These are phyloP conservation scores for Melopsittacus undulatus DNA, from an alignment of 2,797 vertebrate genomes.

Conservation along the genomic window DNA sequence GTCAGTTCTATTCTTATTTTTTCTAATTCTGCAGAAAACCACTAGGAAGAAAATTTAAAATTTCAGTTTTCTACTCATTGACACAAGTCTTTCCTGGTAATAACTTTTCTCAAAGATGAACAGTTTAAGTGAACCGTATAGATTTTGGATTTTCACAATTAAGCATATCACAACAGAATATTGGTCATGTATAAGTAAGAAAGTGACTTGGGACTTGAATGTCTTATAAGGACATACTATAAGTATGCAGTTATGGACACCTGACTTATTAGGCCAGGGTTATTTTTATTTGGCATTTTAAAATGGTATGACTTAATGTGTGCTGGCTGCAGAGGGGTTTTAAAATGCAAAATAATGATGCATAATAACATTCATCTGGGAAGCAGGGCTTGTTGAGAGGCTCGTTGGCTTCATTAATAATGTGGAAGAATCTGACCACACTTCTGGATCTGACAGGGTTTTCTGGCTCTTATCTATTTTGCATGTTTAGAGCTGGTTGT, in stretches of 20 bases:
- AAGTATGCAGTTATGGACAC: not conserved
- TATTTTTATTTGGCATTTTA: not conserved
- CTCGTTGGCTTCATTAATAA: not conserved
- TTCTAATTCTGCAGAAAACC: not conserved
- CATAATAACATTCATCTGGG: not conserved
- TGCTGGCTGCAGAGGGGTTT: not conserved
- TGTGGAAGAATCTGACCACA: not conserved
- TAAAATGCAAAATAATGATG: not conserved
- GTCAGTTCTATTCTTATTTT: not conserved
- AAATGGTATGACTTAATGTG: not conserved
- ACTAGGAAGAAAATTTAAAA: not conserved
- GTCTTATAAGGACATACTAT: not conserved
- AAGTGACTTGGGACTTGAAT: not conserved
- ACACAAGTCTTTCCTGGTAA: not conserved
- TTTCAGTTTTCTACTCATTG: not conserved
- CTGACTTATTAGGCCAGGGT: not conserved
- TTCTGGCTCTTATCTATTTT: not conserved
- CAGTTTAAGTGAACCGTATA: not conserved
- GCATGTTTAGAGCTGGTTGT: not conserved
- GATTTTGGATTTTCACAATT: not conserved
- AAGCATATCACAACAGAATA: not conserved
- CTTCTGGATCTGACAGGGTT: not conserved
- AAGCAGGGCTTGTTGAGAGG: not conserved
- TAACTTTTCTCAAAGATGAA: not conserved
- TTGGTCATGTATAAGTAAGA: not conserved